These are phyloP conservation scores for Pseudorhombus dupliciocellatus DNA, from an alignment of 2,113 vertebrate genomes.

Conservation along the genomic window DNA sequence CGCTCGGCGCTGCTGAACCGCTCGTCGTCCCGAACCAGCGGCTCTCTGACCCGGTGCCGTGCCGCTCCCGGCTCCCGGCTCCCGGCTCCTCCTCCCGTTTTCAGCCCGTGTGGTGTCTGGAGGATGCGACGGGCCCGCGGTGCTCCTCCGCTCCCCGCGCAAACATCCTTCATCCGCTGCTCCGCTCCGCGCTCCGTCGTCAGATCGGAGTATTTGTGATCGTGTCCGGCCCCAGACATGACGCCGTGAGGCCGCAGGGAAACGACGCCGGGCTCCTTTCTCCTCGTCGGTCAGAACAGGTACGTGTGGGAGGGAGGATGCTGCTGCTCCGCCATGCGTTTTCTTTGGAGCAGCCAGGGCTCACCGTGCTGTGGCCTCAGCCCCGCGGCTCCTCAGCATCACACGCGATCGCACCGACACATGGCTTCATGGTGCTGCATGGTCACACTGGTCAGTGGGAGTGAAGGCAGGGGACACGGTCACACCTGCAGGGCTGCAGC, in stretches of 20 bases:
- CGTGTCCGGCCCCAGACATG: conserved; percentile 19
- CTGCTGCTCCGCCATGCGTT: neutral
- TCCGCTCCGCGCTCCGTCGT: neutral
- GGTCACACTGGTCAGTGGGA: neutral
- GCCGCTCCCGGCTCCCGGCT: neutral
- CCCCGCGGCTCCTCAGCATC: conserved; percentile 13
- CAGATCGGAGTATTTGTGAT: neutral
- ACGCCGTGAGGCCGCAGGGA: conserved; percentile 11
- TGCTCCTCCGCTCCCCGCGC: conserved; percentile 7
- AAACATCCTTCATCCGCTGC: conserved; percentile 6
- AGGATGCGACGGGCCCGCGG: conserved; percentile 30
- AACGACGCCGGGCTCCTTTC: neutral
- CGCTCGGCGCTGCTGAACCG: neutral
- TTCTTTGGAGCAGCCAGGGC: neutral
- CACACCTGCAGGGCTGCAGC: conserved; percentile 2
- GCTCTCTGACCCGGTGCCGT: neutral
- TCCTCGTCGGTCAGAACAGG: neutral
- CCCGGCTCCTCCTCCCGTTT: neutral
- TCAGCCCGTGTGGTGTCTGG: neutral
- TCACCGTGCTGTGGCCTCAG: conserved; percentile 13
- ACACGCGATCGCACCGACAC: neutral
- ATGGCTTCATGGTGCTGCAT: neutral
- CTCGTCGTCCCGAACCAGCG: neutral
- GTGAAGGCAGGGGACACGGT: neutral
- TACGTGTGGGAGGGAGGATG: neutral